Evolutionary conservation across 2,888 invertebrate species (phyloP), one percentile per base, ranked within the genome.

Genomic region (Globia sparganii): DNA sequence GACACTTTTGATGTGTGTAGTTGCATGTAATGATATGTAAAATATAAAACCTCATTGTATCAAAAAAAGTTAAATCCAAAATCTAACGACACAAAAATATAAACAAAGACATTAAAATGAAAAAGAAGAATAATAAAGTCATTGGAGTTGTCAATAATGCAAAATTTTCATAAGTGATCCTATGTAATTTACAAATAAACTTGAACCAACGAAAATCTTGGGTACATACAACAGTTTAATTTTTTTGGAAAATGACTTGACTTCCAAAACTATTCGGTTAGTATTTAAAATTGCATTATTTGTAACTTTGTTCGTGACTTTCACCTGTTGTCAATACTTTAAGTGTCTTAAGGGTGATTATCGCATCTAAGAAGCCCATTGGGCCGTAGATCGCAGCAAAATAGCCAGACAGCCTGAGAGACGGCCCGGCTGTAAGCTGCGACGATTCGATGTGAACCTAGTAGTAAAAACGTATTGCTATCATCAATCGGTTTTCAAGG

Each of bases 101-200:
- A 58, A 13, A 64, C 31, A 21, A 62, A 66, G 61, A 34, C 73
- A 66, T 31, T 82, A 58, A 4, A 34, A 71, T 46, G 37, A 72
- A 69, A 69, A 83, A 69, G 68, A 74, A 80, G 75, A 86, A 43
- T 77, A 25, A 43, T 4, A 2, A 72, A 64, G 88, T 82, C 86
- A 84, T 56, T 74, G 75, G 56, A 77, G 15, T 84, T 80, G 80
- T 79, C 86, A 84, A 83, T 65, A 72, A 34, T 81, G 75, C 88
- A 87, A 90, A 90, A 90, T 89, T 90, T 84, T 90, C 77, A n/a
- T 64, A 79, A 70, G 86, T 83, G 81, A 84, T 70, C 79, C 59
- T 76, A 64, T 4, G 59, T 77, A 86, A 80, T 80, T 81, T 86
- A 66, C 56, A 74, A 72, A 72, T 56, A 49, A 70, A 71, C 67